Base-by-base conservation (phyloP, 2,888 invertebrate genomes). In the Sarcophaga carnaria region DNA sequence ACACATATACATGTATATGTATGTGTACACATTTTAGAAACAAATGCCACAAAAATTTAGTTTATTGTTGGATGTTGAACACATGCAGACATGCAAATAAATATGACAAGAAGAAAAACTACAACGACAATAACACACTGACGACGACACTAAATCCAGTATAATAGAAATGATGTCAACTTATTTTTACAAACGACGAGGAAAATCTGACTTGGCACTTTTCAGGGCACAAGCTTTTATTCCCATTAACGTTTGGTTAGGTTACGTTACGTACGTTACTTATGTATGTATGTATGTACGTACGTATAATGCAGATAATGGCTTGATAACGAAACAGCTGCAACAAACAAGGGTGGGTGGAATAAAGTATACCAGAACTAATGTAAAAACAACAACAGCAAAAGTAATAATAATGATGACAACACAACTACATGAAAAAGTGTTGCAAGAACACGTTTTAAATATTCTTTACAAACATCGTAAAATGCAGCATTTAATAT, bases 161-260 rank as follows among this genome's bases (percentile, higher is more conserved):
- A n/a, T 63, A 70, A 81, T 45, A 59, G 45, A 70, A 82, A 82
- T 62, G 49, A 76, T 70, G 81, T 75, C 69, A 81, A 70, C 81
- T 75, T 54, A 20, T 20, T 8, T 70, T 71, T 45, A 8, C 54
- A 54, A 54, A 54, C 17, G 54, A 37, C 37, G 37, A 37, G 37
- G 37, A 54, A 71, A 77, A 60, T 64, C 71, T 77, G 77, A 77
- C 77, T 77, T 82, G 82, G 77, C 71, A 71, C 12, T 77, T 77
- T 77, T 8, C 64, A 66, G 64, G 71, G 4, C 54, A 14, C 54
- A 54, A 54, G 17, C 17, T 54, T 54, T 54, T 14, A 45, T 64
- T 59, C 64, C 62, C 70, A 71, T 77, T 64, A 82, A 60, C 59
- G 37, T 66, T n/a, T 11, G n/a, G 45, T 67, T 67, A 67, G n/a